Percentiles rank a stretch among this genome's conserved stretches.
Conservation (phyloP, 2,888 invertebrate species). For the Noctua comes region DNA sequence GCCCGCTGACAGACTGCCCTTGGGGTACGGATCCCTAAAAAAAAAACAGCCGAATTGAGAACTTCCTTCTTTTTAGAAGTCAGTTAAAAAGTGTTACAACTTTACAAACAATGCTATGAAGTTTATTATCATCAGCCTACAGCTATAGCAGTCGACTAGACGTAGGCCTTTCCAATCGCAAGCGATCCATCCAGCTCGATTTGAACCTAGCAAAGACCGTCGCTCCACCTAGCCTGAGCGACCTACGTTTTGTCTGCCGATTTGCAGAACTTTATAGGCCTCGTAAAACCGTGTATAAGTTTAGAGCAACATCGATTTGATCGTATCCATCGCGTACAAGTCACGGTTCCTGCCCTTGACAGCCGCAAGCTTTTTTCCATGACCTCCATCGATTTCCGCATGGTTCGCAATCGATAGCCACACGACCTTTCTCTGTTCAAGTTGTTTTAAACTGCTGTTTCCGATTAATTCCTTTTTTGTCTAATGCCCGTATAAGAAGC, state of each 20-base stretch:
- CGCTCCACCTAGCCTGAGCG: not conserved
- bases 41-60: not conserved
- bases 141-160: not conserved
- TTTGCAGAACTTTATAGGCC: not conserved
- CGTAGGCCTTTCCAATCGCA: not conserved
- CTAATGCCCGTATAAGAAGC: not conserved
- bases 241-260: not conserved
- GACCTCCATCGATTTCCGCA: conserved; percentile 67
- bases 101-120: not conserved
- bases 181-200: not conserved
- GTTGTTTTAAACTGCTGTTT: conserved; percentile 15
- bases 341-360: conserved; percentile 59
- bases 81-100: not conserved
- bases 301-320: conserved; percentile 41
- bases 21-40: too few relatives aligned
- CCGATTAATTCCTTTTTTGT: conserved; percentile 36
- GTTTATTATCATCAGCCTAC: too few relatives aligned
- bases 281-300: conserved; percentile 20
- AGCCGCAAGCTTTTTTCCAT: conserved; percentile 58
- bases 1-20: too few relatives aligned
- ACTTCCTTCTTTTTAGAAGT: not conserved
- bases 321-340: conserved; percentile 46
- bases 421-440: conserved; percentile 57
- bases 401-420: conserved; percentile 65
- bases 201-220: not conserved